Evolutionary conservation across 2,888 invertebrate genomes (phyloP).

Genomic region (Pyralis farinalis): DNA sequence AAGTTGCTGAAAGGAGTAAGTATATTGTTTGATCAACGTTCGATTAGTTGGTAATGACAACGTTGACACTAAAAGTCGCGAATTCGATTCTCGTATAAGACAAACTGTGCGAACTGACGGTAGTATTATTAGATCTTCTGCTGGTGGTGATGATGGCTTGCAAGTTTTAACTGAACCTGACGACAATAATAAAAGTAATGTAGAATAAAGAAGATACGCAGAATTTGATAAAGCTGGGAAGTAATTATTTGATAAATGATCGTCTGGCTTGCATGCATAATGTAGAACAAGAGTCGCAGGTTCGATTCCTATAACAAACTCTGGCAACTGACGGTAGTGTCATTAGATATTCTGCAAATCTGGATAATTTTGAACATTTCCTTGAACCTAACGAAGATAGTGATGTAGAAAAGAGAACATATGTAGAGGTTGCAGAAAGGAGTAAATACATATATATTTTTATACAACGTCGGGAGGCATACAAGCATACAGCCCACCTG

Average conservation of each 20-base stretch:
- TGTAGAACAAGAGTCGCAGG: too few species aligned
- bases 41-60: too few species aligned
- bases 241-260: too few species aligned
- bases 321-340: conserved; percentile 24
- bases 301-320: too few species aligned
- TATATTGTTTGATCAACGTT: too few species aligned
- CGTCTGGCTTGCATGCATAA: too few species aligned
- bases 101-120: conserved; percentile 21
- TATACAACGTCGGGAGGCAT: too few species aligned
- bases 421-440: conserved; percentile 48
- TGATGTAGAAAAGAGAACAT: conserved; percentile 43
- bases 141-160: conserved; percentile 27
- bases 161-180: conserved; percentile 48
- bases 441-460: too few species aligned
- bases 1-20: conserved; percentile 61
- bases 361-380: conserved; percentile 34
- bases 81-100: too few species aligned
- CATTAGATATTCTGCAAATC: conserved; percentile 19
- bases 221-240: conserved; percentile 59
- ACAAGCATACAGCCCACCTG: too few species aligned
- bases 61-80: too few species aligned
- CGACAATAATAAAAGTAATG: conserved; percentile 53
- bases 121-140: conserved; percentile 23
- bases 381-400: conserved; percentile 56
- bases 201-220: conserved; percentile 45